These are phyloP conservation scores for Pygoscelis antarcticus DNA, from an alignment of 2,113 vertebrate species.

Conservation along the genomic window DNA sequence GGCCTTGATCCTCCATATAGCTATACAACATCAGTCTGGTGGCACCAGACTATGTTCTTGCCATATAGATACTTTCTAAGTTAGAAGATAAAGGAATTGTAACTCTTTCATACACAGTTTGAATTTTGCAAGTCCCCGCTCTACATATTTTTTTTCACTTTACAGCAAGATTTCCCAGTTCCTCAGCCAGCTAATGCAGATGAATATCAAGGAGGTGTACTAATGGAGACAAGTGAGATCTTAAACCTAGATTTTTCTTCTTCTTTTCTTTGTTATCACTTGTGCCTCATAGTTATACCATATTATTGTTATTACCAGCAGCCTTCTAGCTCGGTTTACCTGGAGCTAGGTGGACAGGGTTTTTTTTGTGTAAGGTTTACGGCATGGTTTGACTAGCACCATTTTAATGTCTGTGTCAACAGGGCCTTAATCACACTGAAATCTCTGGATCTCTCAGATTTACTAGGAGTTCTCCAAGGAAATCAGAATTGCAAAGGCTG, in stretches of 20 bases:
- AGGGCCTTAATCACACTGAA: constrained; percentile 49
- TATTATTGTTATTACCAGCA: not conserved
- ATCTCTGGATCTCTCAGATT: constrained; percentile 55
- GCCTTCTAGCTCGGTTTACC: not conserved
- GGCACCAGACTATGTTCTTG: not conserved
- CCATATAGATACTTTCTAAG: not conserved
- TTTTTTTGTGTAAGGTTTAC: not conserved
- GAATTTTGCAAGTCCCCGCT: not conserved
- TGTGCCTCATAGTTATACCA: not conserved
- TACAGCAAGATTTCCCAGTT: not conserved
- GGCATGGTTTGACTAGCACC: not conserved
- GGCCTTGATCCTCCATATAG: not conserved
- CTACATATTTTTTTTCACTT: not conserved
- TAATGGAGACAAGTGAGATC: not conserved
- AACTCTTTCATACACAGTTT: not conserved
- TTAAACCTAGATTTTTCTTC: not conserved
- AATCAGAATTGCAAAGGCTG: constrained; percentile 66
- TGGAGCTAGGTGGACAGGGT: not conserved
- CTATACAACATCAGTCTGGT: not conserved
- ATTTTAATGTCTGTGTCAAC: constrained; percentile 56
- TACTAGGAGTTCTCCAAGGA: constrained; percentile 52
- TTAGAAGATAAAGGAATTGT: not conserved
- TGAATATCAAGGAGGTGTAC: fast-evolving
- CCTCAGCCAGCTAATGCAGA: not conserved
- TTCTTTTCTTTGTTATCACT: not conserved